These are phyloP conservation scores for Drosophila falleni DNA, from an alignment of 2,888 invertebrate genomes.

Conservation along the genomic window DNA sequence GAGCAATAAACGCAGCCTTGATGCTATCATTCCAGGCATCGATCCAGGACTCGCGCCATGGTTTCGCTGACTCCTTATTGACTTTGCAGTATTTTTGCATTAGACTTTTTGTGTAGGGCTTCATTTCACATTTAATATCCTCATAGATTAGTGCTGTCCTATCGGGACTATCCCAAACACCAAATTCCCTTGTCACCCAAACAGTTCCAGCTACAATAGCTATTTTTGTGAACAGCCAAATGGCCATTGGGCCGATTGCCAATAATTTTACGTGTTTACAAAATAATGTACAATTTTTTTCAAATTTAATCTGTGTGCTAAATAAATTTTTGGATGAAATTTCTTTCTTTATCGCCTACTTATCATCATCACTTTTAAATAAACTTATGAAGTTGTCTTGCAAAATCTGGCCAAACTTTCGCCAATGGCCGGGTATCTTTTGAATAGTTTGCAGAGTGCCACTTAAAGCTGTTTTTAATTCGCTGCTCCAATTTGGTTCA, in stretches of 20 bases:
- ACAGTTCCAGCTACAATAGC: slow-evolving; percentile 53
- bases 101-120: slow-evolving; percentile 25
- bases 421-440: slow-evolving; percentile 49
- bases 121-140: slow-evolving; percentile 32
- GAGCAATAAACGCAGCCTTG: slow-evolving; percentile 21
- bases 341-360: slow-evolving; percentile 31
- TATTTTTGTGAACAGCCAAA: slow-evolving; percentile 38
- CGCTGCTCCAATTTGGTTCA: slow-evolving; percentile 21
- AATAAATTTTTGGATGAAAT: not conserved
- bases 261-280: not conserved
- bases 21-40: slow-evolving; percentile 48
- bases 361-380: slow-evolving; percentile 21
- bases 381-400: slow-evolving; percentile 17
- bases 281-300: not conserved
- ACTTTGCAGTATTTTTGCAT: slow-evolving; percentile 22
- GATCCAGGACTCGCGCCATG: slow-evolving; percentile 48
- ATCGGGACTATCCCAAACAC: slow-evolving; percentile 53
- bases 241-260: slow-evolving; percentile 23
- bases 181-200: slow-evolving; percentile 37
- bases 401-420: not conserved
- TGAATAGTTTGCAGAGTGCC: slow-evolving; percentile 37
- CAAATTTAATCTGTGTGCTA: not conserved
- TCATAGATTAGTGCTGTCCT: slow-evolving; percentile 32
- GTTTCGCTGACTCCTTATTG: slow-evolving; percentile 5
- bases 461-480: slow-evolving; percentile 31